Percentiles rank a stretch among this genome's conserved stretches.
These are phyloP conservation scores for Melitaea cinxia DNA, from an alignment of 1,140 invertebrate genomes.

Conservation along the genomic window DNA sequence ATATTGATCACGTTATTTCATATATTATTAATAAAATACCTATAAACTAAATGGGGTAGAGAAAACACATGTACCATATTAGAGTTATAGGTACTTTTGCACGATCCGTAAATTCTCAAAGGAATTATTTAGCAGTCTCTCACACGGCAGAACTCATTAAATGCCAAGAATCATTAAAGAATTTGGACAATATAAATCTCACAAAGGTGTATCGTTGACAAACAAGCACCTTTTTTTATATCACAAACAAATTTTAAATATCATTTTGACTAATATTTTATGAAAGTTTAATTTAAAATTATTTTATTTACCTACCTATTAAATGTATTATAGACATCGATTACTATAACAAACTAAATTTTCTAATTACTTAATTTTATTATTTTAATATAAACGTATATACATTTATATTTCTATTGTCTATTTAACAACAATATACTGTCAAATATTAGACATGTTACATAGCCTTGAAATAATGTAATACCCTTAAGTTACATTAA, in stretches of 20 bases:
- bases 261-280: constrained; percentile 16
- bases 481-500: background rate
- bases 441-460: constrained; percentile 17
- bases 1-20: too few relatives aligned
- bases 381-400: constrained; percentile 20
- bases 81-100: background rate
- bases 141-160: constrained; percentile 37
- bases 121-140: background rate
- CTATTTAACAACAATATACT: constrained; percentile 13
- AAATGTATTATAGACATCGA: constrained; percentile 15
- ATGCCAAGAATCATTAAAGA: constrained; percentile 31
- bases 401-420: constrained; percentile 19
- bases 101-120: background rate
- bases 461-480: constrained; percentile 3
- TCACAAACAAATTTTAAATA: constrained; percentile 32
- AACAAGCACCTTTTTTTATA: constrained; percentile 31
- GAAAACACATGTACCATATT: background rate
- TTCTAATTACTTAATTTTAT: constrained; percentile 30
- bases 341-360: constrained; percentile 26
- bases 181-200: constrained; percentile 30
- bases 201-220: constrained; percentile 13
- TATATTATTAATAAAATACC: too few relatives aligned
- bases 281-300: background rate
- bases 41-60: too few relatives aligned
- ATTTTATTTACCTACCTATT: constrained; percentile 2